These are phyloP conservation scores for Danio jaintianensis DNA, from an alignment of 2,797 vertebrate species.

Conservation along the genomic window DNA sequence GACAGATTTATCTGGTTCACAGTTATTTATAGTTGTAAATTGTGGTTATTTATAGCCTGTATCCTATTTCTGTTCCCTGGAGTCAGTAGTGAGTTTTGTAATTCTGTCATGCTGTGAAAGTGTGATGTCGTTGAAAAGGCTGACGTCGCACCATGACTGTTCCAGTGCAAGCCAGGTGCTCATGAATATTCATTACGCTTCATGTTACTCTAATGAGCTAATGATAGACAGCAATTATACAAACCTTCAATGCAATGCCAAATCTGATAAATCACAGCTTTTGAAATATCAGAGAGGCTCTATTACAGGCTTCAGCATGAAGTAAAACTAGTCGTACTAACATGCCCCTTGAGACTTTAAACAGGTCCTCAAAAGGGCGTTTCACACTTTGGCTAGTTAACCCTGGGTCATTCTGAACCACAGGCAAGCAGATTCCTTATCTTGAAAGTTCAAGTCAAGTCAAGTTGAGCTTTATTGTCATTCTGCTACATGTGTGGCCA, in stretches of 20 bases:
- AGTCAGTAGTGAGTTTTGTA: conserved; percentile 1
- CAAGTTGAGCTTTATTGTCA: too few species aligned
- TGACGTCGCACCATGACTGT: background rate
- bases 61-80: conserved; percentile 9
- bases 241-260: conserved; percentile 25
- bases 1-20: background rate
- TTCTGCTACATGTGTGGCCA: too few species aligned
- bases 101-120: conserved; percentile 18
- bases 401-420: too few species aligned
- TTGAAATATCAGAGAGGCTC: conserved; percentile 24
- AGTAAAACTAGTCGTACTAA: background rate
- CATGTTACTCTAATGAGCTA: conserved; percentile 44
- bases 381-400: too few species aligned
- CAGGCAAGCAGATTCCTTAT: too few species aligned
- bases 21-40: conserved; percentile 23
- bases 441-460: too few species aligned
- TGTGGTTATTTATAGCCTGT: conserved; percentile 7
- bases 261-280: conserved; percentile 34
- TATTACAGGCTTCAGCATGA: background rate
- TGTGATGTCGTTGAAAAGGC: conserved; percentile 23
- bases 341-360: background rate
- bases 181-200: conserved; percentile 53
- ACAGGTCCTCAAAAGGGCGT: background rate
- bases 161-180: conserved; percentile 32
- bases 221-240: conserved; percentile 24